phyloP scores from a whole-genome alignment of 2,888 invertebrate genomes.

The Cynaeus angustus region DNA sequence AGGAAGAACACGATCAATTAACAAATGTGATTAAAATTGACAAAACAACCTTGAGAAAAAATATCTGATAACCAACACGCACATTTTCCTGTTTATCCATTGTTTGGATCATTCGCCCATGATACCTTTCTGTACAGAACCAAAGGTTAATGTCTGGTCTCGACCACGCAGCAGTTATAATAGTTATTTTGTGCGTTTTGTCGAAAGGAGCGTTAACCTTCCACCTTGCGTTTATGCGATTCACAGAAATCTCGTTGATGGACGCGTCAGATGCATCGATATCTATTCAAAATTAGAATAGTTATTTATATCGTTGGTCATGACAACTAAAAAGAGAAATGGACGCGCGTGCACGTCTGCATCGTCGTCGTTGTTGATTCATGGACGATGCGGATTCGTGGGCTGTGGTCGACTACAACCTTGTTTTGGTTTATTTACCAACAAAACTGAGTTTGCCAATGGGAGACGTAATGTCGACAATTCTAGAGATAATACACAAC shows the following conservation, averaged over 20 bases:
- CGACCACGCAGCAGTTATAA: slow-evolving; percentile 3
- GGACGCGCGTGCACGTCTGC: slow-evolving; percentile 15
- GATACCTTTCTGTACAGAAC: background rate
- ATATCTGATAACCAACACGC: background rate
- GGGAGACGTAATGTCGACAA: slow-evolving; percentile 20
- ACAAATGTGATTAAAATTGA: slow-evolving; percentile 1
- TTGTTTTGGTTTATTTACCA: slow-evolving; percentile 36
- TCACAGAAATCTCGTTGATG: background rate
- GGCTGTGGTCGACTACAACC: slow-evolving; percentile 21
- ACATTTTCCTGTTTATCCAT: background rate
- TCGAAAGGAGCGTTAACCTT: slow-evolving; percentile 11
- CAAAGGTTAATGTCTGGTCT: slow-evolving; percentile 12
- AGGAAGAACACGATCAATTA: background rate
- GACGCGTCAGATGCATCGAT: slow-evolving; percentile 1
- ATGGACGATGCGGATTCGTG: slow-evolving; percentile 10
- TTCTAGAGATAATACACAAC: slow-evolving; percentile 23
- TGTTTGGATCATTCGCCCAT: background rate
- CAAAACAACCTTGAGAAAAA: background rate
- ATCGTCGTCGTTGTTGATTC: slow-evolving; percentile 18
- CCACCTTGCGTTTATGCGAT: slow-evolving; percentile 4
- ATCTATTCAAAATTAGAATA: slow-evolving; percentile 37
- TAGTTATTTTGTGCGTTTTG: slow-evolving; percentile 13
- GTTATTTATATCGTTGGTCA: slow-evolving; percentile 37
- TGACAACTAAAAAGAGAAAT: slow-evolving; percentile 7
- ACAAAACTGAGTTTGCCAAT: slow-evolving; percentile 20